Evolutionary conservation across 1,140 invertebrate species (phyloP).

Genomic region (Penaeus indicus): DNA sequence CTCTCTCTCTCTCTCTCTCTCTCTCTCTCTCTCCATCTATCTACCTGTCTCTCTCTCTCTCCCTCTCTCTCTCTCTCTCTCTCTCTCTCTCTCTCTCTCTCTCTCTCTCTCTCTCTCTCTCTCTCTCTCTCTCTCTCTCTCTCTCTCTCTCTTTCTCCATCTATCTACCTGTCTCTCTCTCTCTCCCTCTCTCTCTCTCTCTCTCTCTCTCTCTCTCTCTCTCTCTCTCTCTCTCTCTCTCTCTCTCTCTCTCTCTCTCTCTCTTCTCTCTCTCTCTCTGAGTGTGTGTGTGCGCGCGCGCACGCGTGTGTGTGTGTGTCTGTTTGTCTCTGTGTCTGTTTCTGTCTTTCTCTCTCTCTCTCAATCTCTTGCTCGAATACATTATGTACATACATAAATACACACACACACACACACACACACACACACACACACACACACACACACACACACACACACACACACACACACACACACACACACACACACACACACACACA

Average conservation of each 20-base stretch:
- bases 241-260: too few relatives aligned
- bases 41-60: background rate
- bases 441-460: too few relatives aligned
- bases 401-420: too few relatives aligned
- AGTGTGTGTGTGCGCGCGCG: too few relatives aligned
- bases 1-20: background rate
- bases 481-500: too few relatives aligned
- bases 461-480: too few relatives aligned
- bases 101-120: background rate
- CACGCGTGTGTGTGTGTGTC: too few relatives aligned
- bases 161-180: background rate
- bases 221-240: background rate
- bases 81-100: conserved; percentile 1
- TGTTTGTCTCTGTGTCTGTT: background rate
- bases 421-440: too few relatives aligned
- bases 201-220: background rate
- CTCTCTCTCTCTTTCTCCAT: background rate
- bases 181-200: too few relatives aligned
- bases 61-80: background rate
- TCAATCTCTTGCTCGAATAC: background rate
- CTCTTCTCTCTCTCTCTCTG: too few relatives aligned
- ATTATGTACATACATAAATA: too few relatives aligned
- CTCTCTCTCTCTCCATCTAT: background rate
- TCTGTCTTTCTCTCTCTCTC: background rate
- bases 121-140: background rate